phyloP scores from a whole-genome alignment of 2,797 vertebrate species.

The Sebastes minor region DNA sequence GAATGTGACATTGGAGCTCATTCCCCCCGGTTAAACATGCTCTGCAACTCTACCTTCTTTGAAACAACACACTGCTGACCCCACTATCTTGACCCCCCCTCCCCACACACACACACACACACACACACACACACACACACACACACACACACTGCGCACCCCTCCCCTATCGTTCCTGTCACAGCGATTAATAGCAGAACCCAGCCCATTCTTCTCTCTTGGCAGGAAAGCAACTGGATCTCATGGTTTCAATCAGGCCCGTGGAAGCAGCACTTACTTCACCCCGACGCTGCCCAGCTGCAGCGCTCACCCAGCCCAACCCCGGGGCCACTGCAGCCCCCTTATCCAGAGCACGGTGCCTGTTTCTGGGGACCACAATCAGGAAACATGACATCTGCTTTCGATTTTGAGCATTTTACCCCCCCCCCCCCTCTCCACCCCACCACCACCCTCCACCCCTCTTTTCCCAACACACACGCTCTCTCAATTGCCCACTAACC shows the following conservation, averaged over 20 bases:
- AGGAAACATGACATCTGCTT: slow-evolving; percentile 80
- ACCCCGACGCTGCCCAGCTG: slow-evolving; percentile 41
- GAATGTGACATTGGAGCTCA: slow-evolving; percentile 71
- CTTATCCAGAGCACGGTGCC: slow-evolving; percentile 45
- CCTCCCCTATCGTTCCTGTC: slow-evolving; percentile 58
- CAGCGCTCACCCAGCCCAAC: slow-evolving; percentile 40
- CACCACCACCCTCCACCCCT: background rate
- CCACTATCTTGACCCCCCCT: slow-evolving; percentile 51
- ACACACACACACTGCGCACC: no score
- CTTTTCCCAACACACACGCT: slow-evolving; percentile 17
- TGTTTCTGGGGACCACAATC: slow-evolving; percentile 64
- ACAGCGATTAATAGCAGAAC: slow-evolving; percentile 69
- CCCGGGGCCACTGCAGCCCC: slow-evolving; percentile 41
- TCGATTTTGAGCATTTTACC: slow-evolving; percentile 65
- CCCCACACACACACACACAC: background rate
- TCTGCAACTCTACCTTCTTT: slow-evolving; percentile 73
- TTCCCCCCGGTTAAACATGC: slow-evolving; percentile 65
- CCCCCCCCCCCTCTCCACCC: background rate
- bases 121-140: no score
- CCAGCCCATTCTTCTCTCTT: slow-evolving; percentile 49
- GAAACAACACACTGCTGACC: slow-evolving; percentile 78
- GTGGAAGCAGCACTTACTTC: slow-evolving; percentile 39
- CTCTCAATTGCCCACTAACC: slow-evolving; percentile 34
- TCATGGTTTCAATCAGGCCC: slow-evolving; percentile 71
- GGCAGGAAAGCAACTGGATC: slow-evolving; percentile 54